Evolutionary conservation across 2,888 invertebrate genomes (phyloP), one percentile per base, ranked within the genome.

Genomic region (Barypeithes pellucidus): DNA sequence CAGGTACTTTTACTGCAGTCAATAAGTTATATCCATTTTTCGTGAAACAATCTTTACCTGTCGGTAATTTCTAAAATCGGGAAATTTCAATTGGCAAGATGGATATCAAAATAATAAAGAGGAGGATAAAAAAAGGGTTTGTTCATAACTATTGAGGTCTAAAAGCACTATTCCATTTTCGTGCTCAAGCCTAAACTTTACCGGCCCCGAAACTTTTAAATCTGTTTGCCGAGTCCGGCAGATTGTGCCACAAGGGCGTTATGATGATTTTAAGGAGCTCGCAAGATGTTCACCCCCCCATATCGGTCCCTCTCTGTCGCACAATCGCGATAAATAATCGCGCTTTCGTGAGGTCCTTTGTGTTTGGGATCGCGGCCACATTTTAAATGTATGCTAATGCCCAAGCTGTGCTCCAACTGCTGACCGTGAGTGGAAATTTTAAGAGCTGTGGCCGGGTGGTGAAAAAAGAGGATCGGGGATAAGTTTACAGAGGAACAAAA

Each of bases 321-420:
- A 69, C 77, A 77, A 79, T 79, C 79, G 82, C 81, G 84, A 86
- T 86, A 85, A 85, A 85, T 85, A 85, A 85, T 86, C 83, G 84
- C 81, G 80, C 77, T 80, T 84, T 82, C 85, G 85, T 85, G 85
- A 81, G 80, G 81, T 83, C 83, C 83, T 86, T 85, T 85, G 84
- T 85, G 84, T 43, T 80, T 80, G 82, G 77, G 80, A 81, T 81
- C 82, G 83, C 82, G 84, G 83, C 83, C 85, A 85, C 85, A 84
- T 85, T 85, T 85, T 85, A 85, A 86, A 85, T 84, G 81, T 85
- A 86, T 86, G 86, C 85, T 85, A 86, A 86, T 86, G 77, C 77
- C 77, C 81, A 83, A 83, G 82, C 83, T 74, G 74, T 74, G 74
- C 61, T 83, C 82, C 80, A 80, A 82, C 81, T 79, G 83, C 80